These are phyloP conservation scores for Pogona vitticeps DNA, from an alignment of 2,113 vertebrate species.

Conservation along the genomic window DNA sequence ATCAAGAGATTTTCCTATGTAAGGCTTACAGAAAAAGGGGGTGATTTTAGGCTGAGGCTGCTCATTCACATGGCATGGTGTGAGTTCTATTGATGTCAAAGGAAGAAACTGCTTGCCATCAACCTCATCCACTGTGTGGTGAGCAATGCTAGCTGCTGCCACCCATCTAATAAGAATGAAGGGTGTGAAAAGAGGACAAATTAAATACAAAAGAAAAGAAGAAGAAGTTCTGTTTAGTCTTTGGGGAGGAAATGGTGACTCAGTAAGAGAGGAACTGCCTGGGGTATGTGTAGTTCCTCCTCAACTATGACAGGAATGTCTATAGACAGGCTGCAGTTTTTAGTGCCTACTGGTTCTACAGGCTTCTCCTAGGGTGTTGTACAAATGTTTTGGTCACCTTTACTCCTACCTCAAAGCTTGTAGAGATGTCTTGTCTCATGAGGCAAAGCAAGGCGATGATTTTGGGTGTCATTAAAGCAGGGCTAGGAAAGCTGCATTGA, in stretches of 20 bases:
- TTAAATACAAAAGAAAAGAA: neutral
- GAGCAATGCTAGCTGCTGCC: neutral
- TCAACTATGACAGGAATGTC: slow-evolving; percentile 13
- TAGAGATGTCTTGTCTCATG: neutral
- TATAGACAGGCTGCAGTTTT: neutral
- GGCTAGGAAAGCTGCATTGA: no score
- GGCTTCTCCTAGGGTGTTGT: slow-evolving; percentile 5
- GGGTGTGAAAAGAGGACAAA: neutral
- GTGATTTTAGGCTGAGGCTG: neutral
- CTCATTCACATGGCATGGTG: no score
- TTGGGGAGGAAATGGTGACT: slow-evolving; percentile 4
- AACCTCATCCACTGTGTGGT: neutral
- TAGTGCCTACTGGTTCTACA: neutral
- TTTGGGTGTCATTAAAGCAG: neutral
- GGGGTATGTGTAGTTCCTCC: neutral
- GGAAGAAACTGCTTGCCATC: no score
- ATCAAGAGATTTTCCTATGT: neutral
- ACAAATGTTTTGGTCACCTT: neutral
- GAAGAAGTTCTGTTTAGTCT: neutral
- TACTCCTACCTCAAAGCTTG: neutral
- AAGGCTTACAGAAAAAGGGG: neutral
- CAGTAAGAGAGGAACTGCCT: slow-evolving; percentile 14
- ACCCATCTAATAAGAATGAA: neutral
- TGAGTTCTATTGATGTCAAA: neutral
- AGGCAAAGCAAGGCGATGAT: neutral